Evolutionary conservation across 1,140 invertebrate genomes (phyloP), one percentile per base, ranked within the genome.

Genomic region (Lepeophtheirus salmonis): DNA sequence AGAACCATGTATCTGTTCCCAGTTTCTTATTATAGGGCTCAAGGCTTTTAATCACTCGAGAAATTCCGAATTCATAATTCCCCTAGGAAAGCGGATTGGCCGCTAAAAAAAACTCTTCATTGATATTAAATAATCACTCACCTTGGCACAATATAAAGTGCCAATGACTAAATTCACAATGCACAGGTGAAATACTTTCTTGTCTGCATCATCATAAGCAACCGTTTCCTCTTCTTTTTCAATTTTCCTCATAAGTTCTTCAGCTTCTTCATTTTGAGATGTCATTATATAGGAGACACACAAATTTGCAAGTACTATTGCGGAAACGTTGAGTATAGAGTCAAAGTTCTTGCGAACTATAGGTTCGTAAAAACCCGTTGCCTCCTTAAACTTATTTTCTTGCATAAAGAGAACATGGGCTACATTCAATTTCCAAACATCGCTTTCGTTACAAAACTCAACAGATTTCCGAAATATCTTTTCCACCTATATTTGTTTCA

Each of bases 221-320:
- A 91, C 74, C 56, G 21, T 21, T 69, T 96, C 91, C 70, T 99
- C 95, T 70, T 97, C 92, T 65, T 94, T 92, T 70, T 99, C 96
- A 64, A 98, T 94, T 75, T 91, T 91, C 56, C 92, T 79, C 90
- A 99, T 97, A 55, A 98, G 75, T 68, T 97, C 92, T 75, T 99
- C 96, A 23, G 95, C 96, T 76, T 97, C 92, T 71, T 96, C 89
- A 72, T 98, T 99, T 73, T 96, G 89, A 55, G 87, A 88, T 1
- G 89, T 97, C 90, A 98, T 95, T 64, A 99, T 96, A 69, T 98
- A 98, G 51, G 90, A 94, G 0, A 98, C 94, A 73, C 96, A 99
- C 10, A 98, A 73, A 74, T 99, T 98, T 2, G 95, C 95, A 64
- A 99, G 75, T 50, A 98, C 89, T 61, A 97, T 91, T 1, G 95